Percentiles rank a stretch among this genome's conserved stretches.
Conservation (phyloP, 2,797 vertebrate genomes). For the Chelon auratus region DNA sequence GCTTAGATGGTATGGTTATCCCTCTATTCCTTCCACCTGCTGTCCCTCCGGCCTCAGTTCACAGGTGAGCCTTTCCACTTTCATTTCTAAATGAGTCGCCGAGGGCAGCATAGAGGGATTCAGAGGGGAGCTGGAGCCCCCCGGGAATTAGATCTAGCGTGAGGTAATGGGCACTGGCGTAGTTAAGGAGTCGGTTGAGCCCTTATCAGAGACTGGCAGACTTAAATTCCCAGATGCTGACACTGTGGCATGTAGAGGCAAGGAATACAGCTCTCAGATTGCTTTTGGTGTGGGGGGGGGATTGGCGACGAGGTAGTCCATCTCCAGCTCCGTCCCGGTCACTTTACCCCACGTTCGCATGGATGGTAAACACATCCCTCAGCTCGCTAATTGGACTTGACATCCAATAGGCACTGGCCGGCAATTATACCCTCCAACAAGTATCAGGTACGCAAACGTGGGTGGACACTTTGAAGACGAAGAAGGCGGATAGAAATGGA, state of each 20-base stretch:
- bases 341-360: constrained; percentile 20
- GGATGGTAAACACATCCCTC: constrained; percentile 10
- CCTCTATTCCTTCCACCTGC: constrained; percentile 26
- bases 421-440: constrained; percentile 12
- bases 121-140: constrained; percentile 23
- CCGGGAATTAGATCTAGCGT: constrained; percentile 41
- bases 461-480: background rate
- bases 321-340: constrained; percentile 26
- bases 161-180: constrained; percentile 55
- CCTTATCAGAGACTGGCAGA: constrained; percentile 66
- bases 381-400: constrained; percentile 32
- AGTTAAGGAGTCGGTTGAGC: constrained; percentile 49
- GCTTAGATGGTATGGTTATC: background rate
- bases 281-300: constrained; percentile 16
- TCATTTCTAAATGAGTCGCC: constrained; percentile 55
- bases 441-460: background rate
- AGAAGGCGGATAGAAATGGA: constrained; percentile 17
- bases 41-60: constrained; percentile 37
- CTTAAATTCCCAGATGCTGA: constrained; percentile 42
- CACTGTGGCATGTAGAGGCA: constrained; percentile 23
- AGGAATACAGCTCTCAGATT: constrained; percentile 23
- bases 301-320: constrained; percentile 12
- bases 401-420: constrained; percentile 20
- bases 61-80: constrained; percentile 58
- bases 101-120: constrained; percentile 43